These are phyloP conservation scores for Actinia tenebrosa DNA, from an alignment of 64 coral and sea anemone genomes.

Conservation along the genomic window DNA sequence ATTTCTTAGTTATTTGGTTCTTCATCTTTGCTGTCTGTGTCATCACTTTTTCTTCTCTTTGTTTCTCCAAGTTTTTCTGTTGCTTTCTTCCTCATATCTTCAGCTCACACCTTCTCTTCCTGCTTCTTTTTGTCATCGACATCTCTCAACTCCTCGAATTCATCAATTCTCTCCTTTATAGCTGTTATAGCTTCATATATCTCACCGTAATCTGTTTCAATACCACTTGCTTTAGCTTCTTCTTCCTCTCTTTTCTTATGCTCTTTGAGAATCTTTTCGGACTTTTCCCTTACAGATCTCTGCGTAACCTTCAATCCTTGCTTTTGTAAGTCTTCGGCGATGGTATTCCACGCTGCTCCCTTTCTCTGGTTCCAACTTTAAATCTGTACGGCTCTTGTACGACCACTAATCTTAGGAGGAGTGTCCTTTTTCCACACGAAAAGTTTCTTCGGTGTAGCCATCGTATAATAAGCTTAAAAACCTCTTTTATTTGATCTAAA, in stretches of 20 bases:
- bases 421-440: not conserved
- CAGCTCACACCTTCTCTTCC: slow-evolving; percentile 26
- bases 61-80: slow-evolving; percentile 28
- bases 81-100: slow-evolving; percentile 48
- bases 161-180: slow-evolving; percentile 23
- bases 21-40: not conserved
- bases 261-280: slow-evolving; percentile 6
- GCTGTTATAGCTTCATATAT: not conserved
- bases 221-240: slow-evolving; percentile 27
- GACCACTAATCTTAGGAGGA: not conserved
- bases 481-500: not conserved
- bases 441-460: not conserved
- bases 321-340: not conserved
- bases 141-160: slow-evolving; percentile 1
- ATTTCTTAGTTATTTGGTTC: not conserved
- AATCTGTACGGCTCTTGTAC: slow-evolving; percentile 29
- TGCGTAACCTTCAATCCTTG: slow-evolving; percentile 16
- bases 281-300: slow-evolving; percentile 36
- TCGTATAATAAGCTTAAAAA: not conserved
- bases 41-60: not conserved
- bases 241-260: slow-evolving; percentile 21
- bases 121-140: slow-evolving; percentile 30
- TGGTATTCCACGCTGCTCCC: slow-evolving; percentile 39
- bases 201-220: slow-evolving; percentile 27
- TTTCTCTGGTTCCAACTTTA: slow-evolving; percentile 36